Evolutionary conservation across 2,113 vertebrate species (phyloP).

Genomic region (Dipodomys ordii): DNA sequence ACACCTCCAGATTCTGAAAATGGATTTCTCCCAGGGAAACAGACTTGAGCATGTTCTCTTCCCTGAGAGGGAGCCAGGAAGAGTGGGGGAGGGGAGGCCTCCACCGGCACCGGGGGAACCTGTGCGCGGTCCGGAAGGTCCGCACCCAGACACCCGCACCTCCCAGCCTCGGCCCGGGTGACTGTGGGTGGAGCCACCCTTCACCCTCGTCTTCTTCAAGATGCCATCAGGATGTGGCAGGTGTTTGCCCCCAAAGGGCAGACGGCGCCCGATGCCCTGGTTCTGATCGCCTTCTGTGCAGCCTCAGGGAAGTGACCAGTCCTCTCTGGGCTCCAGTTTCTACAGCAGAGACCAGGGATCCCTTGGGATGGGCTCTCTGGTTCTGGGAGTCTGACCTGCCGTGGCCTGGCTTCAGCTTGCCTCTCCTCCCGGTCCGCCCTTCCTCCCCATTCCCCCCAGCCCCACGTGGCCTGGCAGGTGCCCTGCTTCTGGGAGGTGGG

Average conservation of each 20-base stretch:
- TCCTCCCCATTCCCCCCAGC: no score
- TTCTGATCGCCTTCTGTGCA: neutral
- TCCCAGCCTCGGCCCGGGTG: neutral
- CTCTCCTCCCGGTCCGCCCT: neutral
- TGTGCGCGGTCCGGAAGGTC: neutral
- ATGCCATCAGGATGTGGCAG: no score
- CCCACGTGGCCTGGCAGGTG: neutral
- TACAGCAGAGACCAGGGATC: neutral
- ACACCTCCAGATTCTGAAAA: conserved; percentile 85
- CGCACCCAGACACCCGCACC: conserved; percentile 30
- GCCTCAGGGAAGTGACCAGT: neutral
- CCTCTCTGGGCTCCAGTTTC: conserved; percentile 1
- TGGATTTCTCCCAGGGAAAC: conserved; percentile 84
- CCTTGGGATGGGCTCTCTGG: no score
- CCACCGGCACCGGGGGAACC: neutral
- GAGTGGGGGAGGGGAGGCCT: conserved; percentile 41
- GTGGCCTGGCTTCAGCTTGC: neutral
- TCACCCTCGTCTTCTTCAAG: neutral
- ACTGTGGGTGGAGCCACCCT: accelerated
- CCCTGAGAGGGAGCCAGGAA: conserved; percentile 72
- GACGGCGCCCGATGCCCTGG: accelerated
- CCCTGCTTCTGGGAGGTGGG: no score
- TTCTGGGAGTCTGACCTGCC: no score
- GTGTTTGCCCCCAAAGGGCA: neutral
- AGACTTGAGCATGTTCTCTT: conserved; percentile 69